Percentiles rank a stretch among this genome's conserved stretches.
These are phyloP conservation scores for Phylloscopus whistleri DNA, from an alignment of 2,113 vertebrate genomes.

Conservation along the genomic window DNA sequence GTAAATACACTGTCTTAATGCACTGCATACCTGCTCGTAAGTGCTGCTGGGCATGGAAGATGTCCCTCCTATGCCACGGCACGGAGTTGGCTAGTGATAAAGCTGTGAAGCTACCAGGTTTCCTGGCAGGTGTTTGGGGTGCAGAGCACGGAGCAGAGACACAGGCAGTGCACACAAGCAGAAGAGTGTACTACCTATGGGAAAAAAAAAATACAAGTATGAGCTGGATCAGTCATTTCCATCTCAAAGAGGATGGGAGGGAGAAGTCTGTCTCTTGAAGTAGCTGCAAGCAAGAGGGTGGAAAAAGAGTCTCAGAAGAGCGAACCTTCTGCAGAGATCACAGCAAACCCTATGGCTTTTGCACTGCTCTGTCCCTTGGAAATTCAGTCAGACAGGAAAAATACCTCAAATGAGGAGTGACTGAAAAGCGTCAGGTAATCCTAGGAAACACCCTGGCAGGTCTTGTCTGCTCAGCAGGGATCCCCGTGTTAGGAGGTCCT, in stretches of 20 bases:
- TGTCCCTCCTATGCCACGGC: background rate
- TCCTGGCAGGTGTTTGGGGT: background rate
- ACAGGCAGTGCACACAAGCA: background rate
- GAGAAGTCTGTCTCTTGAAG: conserved; percentile 42
- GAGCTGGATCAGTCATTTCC: conserved; percentile 21
- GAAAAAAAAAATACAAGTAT: background rate
- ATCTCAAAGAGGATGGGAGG: conserved; percentile 41
- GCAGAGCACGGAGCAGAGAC: background rate
- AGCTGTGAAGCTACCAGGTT: background rate
- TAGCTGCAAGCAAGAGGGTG: conserved; percentile 10
- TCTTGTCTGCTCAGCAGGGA: background rate
- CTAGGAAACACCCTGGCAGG: background rate
- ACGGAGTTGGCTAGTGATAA: background rate
- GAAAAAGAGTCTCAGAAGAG: conserved; percentile 39
- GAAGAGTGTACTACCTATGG: background rate
- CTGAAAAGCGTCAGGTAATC: background rate
- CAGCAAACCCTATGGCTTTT: background rate
- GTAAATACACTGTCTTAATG: background rate
- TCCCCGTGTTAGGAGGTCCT: background rate
- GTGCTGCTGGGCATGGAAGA: background rate
- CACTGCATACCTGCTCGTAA: background rate
- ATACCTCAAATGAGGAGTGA: background rate
- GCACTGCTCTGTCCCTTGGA: background rate
- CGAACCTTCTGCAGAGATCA: conserved; percentile 50
- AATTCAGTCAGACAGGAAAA: conserved; percentile 15